These are phyloP conservation scores for Betta splendens DNA, from an alignment of 2,797 vertebrate species.

Conservation along the genomic window DNA sequence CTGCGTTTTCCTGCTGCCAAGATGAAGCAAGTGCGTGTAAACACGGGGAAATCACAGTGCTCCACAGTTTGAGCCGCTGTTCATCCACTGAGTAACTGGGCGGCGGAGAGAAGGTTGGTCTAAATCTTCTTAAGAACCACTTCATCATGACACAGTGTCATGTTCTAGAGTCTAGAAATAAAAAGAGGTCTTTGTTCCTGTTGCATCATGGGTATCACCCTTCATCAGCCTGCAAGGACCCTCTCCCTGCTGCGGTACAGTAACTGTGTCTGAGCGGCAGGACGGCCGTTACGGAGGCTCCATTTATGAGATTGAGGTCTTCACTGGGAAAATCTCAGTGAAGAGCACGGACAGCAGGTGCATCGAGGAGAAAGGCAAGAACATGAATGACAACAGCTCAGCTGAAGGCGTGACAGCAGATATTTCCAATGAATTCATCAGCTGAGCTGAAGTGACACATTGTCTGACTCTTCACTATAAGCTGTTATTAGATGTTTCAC, in stretches of 20 bases:
- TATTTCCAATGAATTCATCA: background rate
- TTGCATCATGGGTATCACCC: no score
- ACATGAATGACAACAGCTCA: background rate
- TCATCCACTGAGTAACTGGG: background rate
- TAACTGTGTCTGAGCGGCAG: no score
- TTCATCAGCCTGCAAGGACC: no score
- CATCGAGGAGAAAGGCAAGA: background rate
- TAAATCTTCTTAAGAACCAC: no score
- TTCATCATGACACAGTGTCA: no score
- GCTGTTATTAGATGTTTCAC: no score
- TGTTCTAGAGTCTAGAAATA: no score
- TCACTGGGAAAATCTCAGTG: constrained; percentile 1
- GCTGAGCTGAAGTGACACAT: no score
- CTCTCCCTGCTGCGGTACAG: no score
- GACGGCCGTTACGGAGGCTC: background rate
- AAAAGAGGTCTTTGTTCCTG: no score
- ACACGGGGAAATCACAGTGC: background rate
- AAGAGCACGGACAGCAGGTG: constrained; percentile 1
- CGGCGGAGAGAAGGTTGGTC: no score
- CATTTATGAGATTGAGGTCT: background rate
- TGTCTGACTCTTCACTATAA: background rate
- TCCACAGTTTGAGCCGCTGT: background rate
- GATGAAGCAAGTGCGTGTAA: background rate
- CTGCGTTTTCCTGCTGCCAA: background rate
- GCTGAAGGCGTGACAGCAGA: background rate